Percentiles rank a stretch among this genome's conserved stretches.
These are phyloP conservation scores for Conchocele bisecta DNA, from an alignment of 2,888 invertebrate species.

Conservation along the genomic window DNA sequence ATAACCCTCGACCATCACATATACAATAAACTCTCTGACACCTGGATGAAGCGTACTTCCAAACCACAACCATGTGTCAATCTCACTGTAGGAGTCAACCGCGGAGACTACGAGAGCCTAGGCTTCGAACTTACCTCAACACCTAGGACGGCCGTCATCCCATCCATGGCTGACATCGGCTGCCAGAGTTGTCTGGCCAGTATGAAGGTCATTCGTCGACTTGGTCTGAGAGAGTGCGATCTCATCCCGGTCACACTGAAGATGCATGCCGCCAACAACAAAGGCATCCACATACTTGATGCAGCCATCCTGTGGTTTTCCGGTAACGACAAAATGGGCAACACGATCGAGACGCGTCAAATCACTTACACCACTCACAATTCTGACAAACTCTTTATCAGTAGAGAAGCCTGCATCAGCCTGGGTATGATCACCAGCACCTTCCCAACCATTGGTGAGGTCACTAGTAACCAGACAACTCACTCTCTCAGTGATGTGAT, in stretches of 20 bases:
- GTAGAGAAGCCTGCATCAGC: slow-evolving; percentile 60
- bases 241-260: slow-evolving; percentile 68
- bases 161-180: slow-evolving; percentile 63
- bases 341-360: slow-evolving; percentile 63
- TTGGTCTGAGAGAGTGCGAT: slow-evolving; percentile 54
- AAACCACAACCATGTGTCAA: slow-evolving; percentile 54
- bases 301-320: slow-evolving; percentile 60
- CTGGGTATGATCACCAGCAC: slow-evolving; percentile 58
- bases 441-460: slow-evolving; percentile 55
- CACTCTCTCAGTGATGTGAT: too few species aligned
- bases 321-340: slow-evolving; percentile 21
- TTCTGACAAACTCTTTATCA: slow-evolving; percentile 64
- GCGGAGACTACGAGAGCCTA: slow-evolving; percentile 41
- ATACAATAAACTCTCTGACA: slow-evolving; percentile 43
- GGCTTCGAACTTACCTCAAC: slow-evolving; percentile 35
- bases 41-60: slow-evolving; percentile 39
- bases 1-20: slow-evolving; percentile 62
- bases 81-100: slow-evolving; percentile 13
- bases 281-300: slow-evolving; percentile 65
- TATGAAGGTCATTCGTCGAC: slow-evolving; percentile 46
- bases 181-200: slow-evolving; percentile 66
- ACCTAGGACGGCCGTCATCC: too few species aligned
- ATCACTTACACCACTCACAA: slow-evolving; percentile 66
- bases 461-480: too few species aligned
- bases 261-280: slow-evolving; percentile 67